phyloP scores from a whole-genome alignment of 2,113 vertebrate species.

The Ellobius talpinus region DNA sequence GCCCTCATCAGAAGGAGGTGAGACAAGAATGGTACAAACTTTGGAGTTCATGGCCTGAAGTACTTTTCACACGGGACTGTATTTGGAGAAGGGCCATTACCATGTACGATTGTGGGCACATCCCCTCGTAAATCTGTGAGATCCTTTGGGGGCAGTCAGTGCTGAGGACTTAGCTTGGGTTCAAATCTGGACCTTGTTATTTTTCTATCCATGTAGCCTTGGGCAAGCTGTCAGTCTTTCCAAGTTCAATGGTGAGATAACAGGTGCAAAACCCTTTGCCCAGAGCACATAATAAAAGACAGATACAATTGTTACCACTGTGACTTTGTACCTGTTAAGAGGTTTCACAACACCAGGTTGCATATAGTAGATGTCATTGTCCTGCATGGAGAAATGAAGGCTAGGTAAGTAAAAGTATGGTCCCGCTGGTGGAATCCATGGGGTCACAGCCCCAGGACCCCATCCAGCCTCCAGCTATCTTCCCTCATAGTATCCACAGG shows the following conservation, averaged over 20 bases:
- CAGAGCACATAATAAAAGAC: neutral
- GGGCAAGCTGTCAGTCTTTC: neutral
- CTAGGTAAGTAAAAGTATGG: neutral
- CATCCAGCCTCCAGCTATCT: neutral
- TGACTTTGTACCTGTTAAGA: neutral
- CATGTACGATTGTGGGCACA: accelerated
- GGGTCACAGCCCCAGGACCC: neutral
- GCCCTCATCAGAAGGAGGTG: accelerated
- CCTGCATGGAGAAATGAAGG: neutral
- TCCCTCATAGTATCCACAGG: neutral
- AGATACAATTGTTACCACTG: neutral
- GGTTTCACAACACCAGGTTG: neutral
- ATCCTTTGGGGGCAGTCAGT: neutral
- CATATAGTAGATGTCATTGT: neutral
- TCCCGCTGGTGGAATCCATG: neutral
- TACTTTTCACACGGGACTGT: accelerated
- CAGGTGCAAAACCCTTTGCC: neutral
- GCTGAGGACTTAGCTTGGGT: neutral
- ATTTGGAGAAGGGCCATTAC: neutral
- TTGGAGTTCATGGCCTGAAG: too few species aligned
- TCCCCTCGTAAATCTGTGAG: neutral
- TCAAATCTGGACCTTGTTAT: neutral
- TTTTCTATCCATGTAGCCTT: neutral
- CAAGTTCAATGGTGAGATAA: neutral
- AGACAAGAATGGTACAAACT: neutral